Conservation (phyloP, 2,888 invertebrate species). For the Lasius fuliginosus region DNA sequence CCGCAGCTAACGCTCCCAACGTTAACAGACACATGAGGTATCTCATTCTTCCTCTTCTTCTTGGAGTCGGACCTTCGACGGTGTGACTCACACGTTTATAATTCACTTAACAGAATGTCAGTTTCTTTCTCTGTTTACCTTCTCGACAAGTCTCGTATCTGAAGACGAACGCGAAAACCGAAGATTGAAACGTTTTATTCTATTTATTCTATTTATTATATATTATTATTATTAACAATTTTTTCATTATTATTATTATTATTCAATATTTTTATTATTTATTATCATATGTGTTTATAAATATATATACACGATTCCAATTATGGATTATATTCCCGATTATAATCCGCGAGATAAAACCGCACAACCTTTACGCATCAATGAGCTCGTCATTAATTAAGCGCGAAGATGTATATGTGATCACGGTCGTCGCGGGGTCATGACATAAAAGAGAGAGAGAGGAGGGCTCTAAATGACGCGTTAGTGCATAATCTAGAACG, state of each 20-base stretch:
- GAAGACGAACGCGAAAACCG: neutral
- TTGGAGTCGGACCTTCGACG: conserved; percentile 35
- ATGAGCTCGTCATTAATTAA: neutral
- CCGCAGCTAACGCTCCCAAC: conserved; percentile 45
- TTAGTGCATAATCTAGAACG: conserved; percentile 43
- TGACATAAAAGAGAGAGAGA: conserved; percentile 15
- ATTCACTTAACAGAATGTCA: neutral
- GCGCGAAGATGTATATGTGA: conserved; percentile 3
- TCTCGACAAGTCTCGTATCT: neutral
- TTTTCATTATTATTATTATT: neutral
- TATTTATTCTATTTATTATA: neutral
- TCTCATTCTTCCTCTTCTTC: conserved; percentile 17
- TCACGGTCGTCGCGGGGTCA: conserved; percentile 6
- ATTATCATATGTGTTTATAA: neutral
- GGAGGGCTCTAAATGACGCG: conserved; percentile 14
- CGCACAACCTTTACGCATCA: neutral
- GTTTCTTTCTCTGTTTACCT: conserved; percentile 22
- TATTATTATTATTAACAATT: neutral
- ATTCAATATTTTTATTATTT: neutral
- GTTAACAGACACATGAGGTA: conserved; percentile 60
- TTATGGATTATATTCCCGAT: neutral
- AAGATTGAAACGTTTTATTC: neutral
- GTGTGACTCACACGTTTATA: conserved; percentile 20
- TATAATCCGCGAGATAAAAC: neutral
- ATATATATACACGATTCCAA: neutral